Evolutionary conservation across 2,888 invertebrate genomes (phyloP), one percentile per base, ranked within the genome.

Genomic region (Tetanocera ferruginea): DNA sequence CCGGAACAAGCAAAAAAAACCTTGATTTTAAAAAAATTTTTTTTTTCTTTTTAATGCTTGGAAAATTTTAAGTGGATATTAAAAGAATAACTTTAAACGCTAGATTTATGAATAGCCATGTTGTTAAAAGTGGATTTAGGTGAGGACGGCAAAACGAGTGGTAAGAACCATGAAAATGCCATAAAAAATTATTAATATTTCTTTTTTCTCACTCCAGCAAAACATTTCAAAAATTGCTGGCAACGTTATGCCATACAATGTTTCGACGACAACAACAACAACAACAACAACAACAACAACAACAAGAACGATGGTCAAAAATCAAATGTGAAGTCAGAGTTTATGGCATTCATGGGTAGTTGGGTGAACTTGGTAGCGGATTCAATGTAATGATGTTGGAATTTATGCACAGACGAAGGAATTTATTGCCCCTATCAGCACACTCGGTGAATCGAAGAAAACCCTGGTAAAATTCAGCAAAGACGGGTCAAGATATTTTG

Each of bases 21-120:
- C 8, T 57, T 57, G 19, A 25, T 57, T 23, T 19, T 25, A 9
- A 2, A 5, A 55, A 2, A n/a, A n/a, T n/a, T n/a, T 19, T 55
- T 23, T 55, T 23, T 23, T 2, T 28, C 28, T n/a, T n/a, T n/a
- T n/a, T n/a, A n/a, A n/a, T n/a, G n/a, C 9, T 5, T 60, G 14
- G 60, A 25, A 60, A 28, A 60, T 60, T 60, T 60, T 60, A 60
- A 60, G 60, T 23, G 60, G 60, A 28, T 60, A 60, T 60, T 60
- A 60, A 23, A 60, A 60, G 60, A 60, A 28, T 60, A 55, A 43
- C 43, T 43, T 43, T 43, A 43, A 43, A 43, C 43, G 43, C 43
- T 43, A 43, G 43, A 43, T 43, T 43, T 43, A 43, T 43, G 43
- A 43, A 43, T 43, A 43, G 43, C 43, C 11, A 43, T 43, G 43